Conservation (phyloP, 1,140 invertebrate species). For the Whitmania pigra region DNA sequence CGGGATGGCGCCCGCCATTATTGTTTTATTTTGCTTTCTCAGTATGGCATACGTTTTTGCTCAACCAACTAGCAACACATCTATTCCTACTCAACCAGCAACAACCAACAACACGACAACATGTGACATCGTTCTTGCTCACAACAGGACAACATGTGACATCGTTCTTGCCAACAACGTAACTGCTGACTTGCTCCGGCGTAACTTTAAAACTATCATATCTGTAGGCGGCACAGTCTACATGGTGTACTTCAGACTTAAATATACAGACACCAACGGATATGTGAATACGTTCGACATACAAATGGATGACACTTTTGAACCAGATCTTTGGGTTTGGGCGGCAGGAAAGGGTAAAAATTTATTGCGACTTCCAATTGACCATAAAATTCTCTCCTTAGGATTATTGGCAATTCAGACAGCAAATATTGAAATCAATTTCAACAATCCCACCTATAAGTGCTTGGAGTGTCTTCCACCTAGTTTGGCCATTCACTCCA, state of each 20-base stretch:
- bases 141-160: not conserved
- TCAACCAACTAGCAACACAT: too few species aligned
- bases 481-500: not conserved
- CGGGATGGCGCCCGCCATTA: too few species aligned
- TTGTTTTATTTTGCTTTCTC: too few species aligned
- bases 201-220: not conserved
- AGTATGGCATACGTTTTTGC: too few species aligned
- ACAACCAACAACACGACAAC: not conserved
- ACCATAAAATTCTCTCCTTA: slow-evolving; percentile 14
- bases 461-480: not conserved
- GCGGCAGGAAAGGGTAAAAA: slow-evolving; percentile 15
- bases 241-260: slow-evolving; percentile 16
- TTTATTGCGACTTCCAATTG: slow-evolving; percentile 11
- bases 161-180: slow-evolving; percentile 4
- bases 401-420: slow-evolving; percentile 11
- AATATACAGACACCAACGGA: not conserved
- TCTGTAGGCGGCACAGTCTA: slow-evolving; percentile 9
- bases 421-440: not conserved
- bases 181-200: not conserved
- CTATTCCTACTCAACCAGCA: too few species aligned
- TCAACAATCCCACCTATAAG: not conserved
- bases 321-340: slow-evolving; percentile 15
- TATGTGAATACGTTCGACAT: not conserved
- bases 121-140: not conserved
- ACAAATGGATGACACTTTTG: not conserved